Evolutionary conservation across 2,113 vertebrate species (phyloP), one percentile per base, ranked within the genome.

Genomic region (Rhipidura dahli): DNA sequence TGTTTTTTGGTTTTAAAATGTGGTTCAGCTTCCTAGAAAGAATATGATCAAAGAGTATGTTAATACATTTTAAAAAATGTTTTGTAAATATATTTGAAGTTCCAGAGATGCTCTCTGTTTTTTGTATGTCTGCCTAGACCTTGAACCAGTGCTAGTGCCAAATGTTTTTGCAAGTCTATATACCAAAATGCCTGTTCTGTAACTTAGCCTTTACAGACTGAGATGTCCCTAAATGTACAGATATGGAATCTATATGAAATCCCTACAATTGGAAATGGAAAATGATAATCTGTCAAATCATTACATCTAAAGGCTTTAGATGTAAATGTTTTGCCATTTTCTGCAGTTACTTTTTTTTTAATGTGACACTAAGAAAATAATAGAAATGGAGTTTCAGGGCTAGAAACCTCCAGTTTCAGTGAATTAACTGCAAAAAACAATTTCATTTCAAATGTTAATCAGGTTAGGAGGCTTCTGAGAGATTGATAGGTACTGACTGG

Each of bases 341-440:
- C 33, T 2, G 0, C 2, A 3, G 23, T 12, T 87, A 63, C 3
- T 70, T 5, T 2, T 5, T 77, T 75, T 64, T 44, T 16, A 47
- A 14, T 54, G 3, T 60, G 56, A 39, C 23, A 42, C 53, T n/a
- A 42, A 53, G 39, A 35, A 70, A 47, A 51, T 51, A 4, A 33
- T 6, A 66, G 45, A 68, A 83, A 45, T 40, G 4, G 20, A 22
- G 8, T 76, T 86, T 44, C 27, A 33, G 17, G 72, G 31, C 27
- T 73, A 40, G 11, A 76, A 83, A 77, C 6, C 23, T 68, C 10
- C 15, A 49, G 9, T 54, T 90, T 63, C 39, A 39, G 51, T 47
- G 14, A 79, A 59, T 45, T 70, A 63, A 71, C 22, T 82, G 47
- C 6, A 45, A 84, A 68, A 86, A 71, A 75, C 0, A 47, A 39